Evolutionary conservation across 2,797 vertebrate genomes (phyloP).

Genomic region (Sternotherus odoratus): DNA sequence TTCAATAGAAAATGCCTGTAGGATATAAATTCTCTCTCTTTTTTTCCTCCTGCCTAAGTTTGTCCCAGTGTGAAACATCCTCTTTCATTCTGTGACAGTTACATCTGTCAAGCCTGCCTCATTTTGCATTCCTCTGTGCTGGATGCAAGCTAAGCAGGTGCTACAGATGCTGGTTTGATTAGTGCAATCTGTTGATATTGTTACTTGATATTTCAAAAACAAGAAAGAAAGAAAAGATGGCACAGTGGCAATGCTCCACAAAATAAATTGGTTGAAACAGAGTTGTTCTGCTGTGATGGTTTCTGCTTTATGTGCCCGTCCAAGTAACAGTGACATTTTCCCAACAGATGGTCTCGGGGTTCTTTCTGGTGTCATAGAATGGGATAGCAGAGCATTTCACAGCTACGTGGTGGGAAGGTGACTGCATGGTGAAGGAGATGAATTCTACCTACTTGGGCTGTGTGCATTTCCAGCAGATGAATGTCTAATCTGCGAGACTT

Average conservation of each 20-base stretch:
- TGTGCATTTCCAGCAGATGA: not conserved
- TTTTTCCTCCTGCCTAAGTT: not conserved
- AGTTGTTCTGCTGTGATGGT: not conserved
- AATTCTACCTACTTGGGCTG: slow-evolving; percentile 25
- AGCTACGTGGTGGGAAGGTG: slow-evolving; percentile 13
- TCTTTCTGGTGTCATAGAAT: not conserved
- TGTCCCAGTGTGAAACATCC: not conserved
- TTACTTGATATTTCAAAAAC: slow-evolving; percentile 32
- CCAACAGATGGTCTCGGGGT: slow-evolving; percentile 40
- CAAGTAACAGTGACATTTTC: slow-evolving; percentile 13
- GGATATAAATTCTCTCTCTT: not conserved
- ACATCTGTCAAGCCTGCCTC: slow-evolving; percentile 21
- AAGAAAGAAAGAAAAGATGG: not conserved
- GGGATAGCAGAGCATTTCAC: not conserved
- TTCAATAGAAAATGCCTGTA: not conserved
- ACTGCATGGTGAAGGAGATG: slow-evolving; percentile 27
- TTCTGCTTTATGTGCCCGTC: slow-evolving; percentile 2
- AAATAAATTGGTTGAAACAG: slow-evolving; percentile 15
- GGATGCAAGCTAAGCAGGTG: slow-evolving; percentile 19
- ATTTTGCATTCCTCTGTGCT: not conserved
- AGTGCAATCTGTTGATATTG: slow-evolving; percentile 36
- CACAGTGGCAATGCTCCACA: not conserved
- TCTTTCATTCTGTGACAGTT: not conserved
- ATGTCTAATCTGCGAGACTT: not conserved
- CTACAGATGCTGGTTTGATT: slow-evolving; percentile 49